Evolutionary conservation across 2,797 vertebrate species (phyloP).

Genomic region (Lagocephalus sceleratus): DNA sequence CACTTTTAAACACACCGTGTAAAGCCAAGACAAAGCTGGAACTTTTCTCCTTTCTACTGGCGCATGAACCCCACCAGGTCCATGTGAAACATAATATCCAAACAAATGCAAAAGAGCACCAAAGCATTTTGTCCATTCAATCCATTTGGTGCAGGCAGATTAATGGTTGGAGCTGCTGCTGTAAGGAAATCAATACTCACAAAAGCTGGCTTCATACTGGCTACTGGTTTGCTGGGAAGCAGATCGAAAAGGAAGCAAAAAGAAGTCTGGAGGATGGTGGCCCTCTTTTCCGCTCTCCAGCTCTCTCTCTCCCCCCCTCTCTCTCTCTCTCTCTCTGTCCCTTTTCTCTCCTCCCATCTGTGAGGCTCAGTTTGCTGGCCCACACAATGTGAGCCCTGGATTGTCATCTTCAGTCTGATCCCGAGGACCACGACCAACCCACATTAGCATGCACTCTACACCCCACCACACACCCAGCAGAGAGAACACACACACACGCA

Average conservation of each 20-base stretch:
- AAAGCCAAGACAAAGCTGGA: conserved; percentile 3
- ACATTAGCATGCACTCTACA: conserved; percentile 64
- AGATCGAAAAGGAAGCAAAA: conserved; percentile 31
- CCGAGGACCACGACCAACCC: conserved; percentile 58
- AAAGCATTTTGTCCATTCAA: conserved; percentile 29
- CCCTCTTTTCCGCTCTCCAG: conserved; percentile 40
- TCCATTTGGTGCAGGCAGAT: conserved; percentile 33
- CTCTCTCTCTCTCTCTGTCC: conserved; percentile 46
- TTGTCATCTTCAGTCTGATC: conserved; percentile 69
- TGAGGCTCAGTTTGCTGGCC: conserved; percentile 44
- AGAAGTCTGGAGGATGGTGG: conserved; percentile 42
- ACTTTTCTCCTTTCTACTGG: background rate
- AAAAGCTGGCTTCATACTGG: conserved; percentile 74
- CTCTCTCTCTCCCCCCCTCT: conserved; percentile 26
- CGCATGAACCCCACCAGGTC: conserved; percentile 10
- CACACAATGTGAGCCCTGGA: conserved; percentile 66
- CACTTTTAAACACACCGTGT: conserved; percentile 11
- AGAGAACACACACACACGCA: conserved; percentile 30
- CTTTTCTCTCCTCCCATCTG: conserved; percentile 44
- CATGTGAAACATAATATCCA: conserved; percentile 27
- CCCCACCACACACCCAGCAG: conserved; percentile 37
- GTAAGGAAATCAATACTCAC: conserved; percentile 74
- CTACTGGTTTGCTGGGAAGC: conserved; percentile 48
- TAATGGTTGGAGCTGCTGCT: conserved; percentile 38
- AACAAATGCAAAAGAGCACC: conserved; percentile 31